Evolutionary conservation across 2,888 invertebrate genomes (phyloP).

Genomic region (Phorcus lineatus): DNA sequence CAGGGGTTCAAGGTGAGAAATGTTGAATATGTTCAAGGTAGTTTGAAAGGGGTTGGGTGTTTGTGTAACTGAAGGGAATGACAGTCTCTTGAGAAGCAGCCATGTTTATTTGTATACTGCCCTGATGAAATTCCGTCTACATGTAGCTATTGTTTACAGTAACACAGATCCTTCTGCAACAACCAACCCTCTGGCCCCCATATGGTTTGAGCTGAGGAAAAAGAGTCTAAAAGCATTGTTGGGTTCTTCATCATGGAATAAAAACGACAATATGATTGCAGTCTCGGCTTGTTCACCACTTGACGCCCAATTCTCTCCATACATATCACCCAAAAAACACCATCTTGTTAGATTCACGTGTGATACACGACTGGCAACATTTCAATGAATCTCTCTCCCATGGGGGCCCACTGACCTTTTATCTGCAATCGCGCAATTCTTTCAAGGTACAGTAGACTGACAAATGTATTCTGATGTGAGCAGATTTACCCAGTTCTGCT

Average conservation of each 20-base stretch:
- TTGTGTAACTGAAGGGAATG: neutral
- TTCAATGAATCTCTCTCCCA: neutral
- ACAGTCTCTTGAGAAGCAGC: neutral
- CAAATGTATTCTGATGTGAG: slow-evolving; percentile 3
- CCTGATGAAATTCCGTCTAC: neutral
- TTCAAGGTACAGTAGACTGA: neutral
- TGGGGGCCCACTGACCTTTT: neutral
- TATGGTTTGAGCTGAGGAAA: neutral
- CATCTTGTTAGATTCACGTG: neutral
- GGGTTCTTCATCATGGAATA: neutral
- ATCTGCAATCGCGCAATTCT: neutral
- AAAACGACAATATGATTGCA: neutral
- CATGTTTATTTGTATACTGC: slow-evolving; percentile 9
- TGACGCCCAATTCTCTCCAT: neutral
- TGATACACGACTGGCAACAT: neutral
- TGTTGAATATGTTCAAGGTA: too few relatives aligned
- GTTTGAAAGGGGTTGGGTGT: too few relatives aligned
- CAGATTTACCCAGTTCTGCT: neutral
- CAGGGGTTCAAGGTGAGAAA: too few relatives aligned
- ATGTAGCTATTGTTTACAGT: slow-evolving; percentile 22
- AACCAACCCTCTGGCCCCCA: neutral
- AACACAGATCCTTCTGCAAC: neutral
- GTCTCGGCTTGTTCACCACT: neutral
- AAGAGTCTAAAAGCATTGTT: neutral
- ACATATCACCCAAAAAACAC: neutral